phyloP scores from a whole-genome alignment of 2,113 vertebrate genomes.

The Gorsachius goisagi region DNA sequence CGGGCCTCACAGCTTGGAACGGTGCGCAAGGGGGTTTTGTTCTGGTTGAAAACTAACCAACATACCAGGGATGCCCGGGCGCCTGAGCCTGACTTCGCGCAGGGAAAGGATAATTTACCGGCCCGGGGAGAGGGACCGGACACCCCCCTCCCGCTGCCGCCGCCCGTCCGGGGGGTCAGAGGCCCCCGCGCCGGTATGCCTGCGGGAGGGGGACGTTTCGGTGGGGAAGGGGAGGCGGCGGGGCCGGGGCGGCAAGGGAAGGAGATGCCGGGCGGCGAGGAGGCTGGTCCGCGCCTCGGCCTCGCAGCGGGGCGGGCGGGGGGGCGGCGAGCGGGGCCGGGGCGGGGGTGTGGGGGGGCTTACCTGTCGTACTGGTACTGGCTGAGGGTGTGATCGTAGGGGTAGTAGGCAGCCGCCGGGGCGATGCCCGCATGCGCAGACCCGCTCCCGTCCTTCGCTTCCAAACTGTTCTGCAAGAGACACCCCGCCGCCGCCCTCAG shows the following conservation, averaged over 20 bases:
- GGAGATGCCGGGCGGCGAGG: not conserved
- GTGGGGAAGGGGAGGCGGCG: not conserved
- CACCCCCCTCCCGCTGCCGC: not conserved
- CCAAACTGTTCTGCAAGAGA: constrained; percentile 88
- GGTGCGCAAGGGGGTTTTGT: not conserved
- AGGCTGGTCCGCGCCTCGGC: not conserved
- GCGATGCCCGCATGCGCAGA: constrained; percentile 91
- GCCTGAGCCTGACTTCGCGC: not conserved
- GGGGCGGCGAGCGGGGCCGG: not conserved
- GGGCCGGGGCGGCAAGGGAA: not conserved
- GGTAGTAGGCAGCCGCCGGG: constrained; percentile 91
- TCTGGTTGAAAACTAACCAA: constrained; percentile 2
- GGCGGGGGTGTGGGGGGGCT: not conserved
- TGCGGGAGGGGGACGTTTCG: not conserved
- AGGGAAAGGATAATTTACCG: not conserved
- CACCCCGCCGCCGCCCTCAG: constrained; percentile 9
- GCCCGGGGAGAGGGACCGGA: not conserved
- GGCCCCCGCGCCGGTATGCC: not conserved
- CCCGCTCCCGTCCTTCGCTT: constrained; percentile 89
- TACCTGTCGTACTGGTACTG: constrained; percentile 99
- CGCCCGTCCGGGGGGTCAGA: not conserved
- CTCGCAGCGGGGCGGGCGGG: not conserved
- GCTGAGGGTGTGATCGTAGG: constrained; percentile 91
- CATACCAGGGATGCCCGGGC: not conserved
- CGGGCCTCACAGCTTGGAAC: constrained; percentile 5